phyloP scores from a whole-genome alignment of 2,797 vertebrate species.

The Anas flavirostris region DNA sequence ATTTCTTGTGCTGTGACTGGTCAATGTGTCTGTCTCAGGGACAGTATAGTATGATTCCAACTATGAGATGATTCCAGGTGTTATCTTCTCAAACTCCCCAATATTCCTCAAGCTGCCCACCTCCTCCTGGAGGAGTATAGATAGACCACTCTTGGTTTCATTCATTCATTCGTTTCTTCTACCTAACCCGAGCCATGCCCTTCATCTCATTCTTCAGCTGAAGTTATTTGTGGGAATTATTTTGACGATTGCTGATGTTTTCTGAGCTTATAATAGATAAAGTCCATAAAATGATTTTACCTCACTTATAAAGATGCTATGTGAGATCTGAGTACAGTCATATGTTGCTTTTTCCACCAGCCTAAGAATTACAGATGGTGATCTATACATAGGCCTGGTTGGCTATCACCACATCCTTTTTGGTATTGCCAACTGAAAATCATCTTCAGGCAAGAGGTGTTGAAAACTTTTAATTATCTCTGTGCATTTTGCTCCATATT shows the following conservation, averaged over 20 bases:
- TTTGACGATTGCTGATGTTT: constrained; percentile 3
- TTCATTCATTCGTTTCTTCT: not conserved
- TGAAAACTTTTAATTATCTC: constrained; percentile 9
- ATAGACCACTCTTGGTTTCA: not conserved
- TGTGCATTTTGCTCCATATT: constrained; percentile 13
- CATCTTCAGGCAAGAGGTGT: not conserved
- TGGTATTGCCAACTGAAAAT: constrained; percentile 22
- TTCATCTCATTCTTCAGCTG: not conserved
- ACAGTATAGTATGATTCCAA: no score
- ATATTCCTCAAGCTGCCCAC: no score
- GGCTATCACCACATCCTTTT: constrained; percentile 34
- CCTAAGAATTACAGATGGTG: constrained; percentile 23
- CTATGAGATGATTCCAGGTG: no score
- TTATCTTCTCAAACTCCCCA: no score
- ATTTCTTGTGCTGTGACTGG: no score
- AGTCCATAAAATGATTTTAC: not conserved
- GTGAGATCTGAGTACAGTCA: not conserved
- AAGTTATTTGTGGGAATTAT: not conserved
- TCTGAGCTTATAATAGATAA: constrained; percentile 1
- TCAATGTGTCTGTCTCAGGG: no score
- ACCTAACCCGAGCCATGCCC: not conserved
- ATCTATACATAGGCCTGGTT: constrained; percentile 29
- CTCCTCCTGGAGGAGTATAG: no score
- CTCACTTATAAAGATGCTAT: not conserved
- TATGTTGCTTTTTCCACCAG: constrained; percentile 19